Evolutionary conservation across 1,140 invertebrate genomes (phyloP).

Genomic region (Mycetomoellerius zeteki): DNA sequence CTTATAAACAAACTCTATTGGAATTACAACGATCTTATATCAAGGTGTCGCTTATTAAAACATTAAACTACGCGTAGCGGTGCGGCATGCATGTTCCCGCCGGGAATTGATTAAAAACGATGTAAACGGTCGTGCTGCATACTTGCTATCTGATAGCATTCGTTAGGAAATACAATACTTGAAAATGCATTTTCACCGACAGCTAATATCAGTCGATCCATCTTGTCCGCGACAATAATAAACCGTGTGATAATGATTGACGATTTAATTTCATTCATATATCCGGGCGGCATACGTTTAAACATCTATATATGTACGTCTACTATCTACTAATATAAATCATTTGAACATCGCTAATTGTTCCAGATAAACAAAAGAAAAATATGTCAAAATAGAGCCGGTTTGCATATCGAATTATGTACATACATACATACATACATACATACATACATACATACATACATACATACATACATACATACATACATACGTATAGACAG

Average conservation of each 20-base stretch:
- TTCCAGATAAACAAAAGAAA: background rate
- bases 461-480: background rate
- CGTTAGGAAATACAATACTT: slow-evolving; percentile 55
- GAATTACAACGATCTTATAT: slow-evolving; percentile 64
- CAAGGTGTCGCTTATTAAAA: slow-evolving; percentile 48
- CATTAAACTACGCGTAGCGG: slow-evolving; percentile 4
- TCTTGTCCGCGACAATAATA: slow-evolving; percentile 41
- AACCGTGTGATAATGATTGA: slow-evolving; percentile 43
- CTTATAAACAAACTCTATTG: slow-evolving; percentile 34
- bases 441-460: background rate
- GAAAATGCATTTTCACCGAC: slow-evolving; percentile 29
- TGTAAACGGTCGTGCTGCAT: slow-evolving; percentile 54
- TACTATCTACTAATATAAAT: background rate
- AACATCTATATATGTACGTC: background rate
- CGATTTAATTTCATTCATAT: slow-evolving; percentile 44
- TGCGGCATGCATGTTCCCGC: background rate
- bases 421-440: too few relatives aligned
- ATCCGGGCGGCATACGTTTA: background rate
- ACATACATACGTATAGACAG: background rate
- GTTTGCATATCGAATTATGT: background rate
- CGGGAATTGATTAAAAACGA: slow-evolving; percentile 72
- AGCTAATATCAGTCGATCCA: slow-evolving; percentile 43
- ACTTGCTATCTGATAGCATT: slow-evolving; percentile 58
- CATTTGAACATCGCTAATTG: background rate
- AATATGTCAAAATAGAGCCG: background rate